Evolutionary conservation across 2,888 invertebrate species (phyloP), one percentile per base, ranked within the genome.

Genomic region (Hypsopygia costalis): DNA sequence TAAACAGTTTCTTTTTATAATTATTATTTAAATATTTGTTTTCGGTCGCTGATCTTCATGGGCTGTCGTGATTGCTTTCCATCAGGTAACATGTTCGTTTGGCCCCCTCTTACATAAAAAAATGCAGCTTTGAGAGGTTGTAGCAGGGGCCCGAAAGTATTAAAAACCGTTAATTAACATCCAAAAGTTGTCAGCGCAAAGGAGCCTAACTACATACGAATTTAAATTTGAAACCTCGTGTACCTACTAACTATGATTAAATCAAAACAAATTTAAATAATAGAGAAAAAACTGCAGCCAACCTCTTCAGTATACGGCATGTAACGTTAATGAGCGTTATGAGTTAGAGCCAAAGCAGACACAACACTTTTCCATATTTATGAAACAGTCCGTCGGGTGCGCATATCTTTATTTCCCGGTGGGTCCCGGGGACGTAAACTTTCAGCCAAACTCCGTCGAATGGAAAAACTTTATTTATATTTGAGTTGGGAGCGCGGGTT

Each of bases 391-490:
- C 33, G 33, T 10, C 32, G 52, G 52, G 57, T 49, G 69, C 67
- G 70, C 72, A 77, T 75, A 75, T 81, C 68, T 76, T 74, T 74
- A 82, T 81, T 73, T 77, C 77, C 79, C 76, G 58, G 57, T 66
- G 69, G 69, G 66, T 57, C 53, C 25, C 40, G 56, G 60, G 65
- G 69, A 75, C 75, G 73, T 75, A 81, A 80, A 77, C 74, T 81
- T 80, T 64, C 55, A 53, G 47, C 58, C 54, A 41, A 80, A 76
- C 73, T 74, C 69, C 62, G 69, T 66, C 67, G 70, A 73, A 80
- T 77, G 77, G 78, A 81, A 82, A 82, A 85, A 82, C 79, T 82
- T 83, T 82, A 81, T 81, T 81, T 80, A 78, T 80, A 79, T 80
- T 79, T 80, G 79, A 80, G 73, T 80, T 76, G 62, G 65, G 67